phyloP scores from a whole-genome alignment of 2,888 invertebrate genomes.

The Netelia inedita region DNA sequence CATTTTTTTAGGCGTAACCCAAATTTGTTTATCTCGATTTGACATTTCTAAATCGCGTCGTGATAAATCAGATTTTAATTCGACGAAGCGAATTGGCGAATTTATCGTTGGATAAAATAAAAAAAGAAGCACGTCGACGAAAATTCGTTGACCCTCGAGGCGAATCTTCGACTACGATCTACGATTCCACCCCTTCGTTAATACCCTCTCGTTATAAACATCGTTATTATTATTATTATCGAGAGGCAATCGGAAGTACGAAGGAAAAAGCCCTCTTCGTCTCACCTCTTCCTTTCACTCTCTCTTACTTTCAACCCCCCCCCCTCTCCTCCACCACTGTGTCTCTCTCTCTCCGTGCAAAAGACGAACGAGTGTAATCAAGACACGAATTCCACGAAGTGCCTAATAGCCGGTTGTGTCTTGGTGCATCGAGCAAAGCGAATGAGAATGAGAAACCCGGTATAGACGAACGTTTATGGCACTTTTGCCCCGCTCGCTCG shows the following conservation, averaged over 20 bases:
- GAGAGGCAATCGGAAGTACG: conserved; percentile 42
- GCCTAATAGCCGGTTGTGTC: conserved; percentile 20
- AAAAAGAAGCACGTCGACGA: no score
- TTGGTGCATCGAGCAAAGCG: conserved; percentile 28
- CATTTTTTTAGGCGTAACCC: no score
- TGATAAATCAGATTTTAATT: no score
- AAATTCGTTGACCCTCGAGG: no score
- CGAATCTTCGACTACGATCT: conserved; percentile 14
- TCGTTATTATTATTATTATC: background rate
- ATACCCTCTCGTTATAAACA: conserved; percentile 28
- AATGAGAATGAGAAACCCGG: conserved; percentile 17
- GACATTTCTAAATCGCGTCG: no score
- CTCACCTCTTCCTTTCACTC: no score
- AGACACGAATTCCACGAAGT: conserved; percentile 38
- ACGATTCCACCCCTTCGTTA: background rate
- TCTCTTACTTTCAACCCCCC: no score
- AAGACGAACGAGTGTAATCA: conserved; percentile 35
- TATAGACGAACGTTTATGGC: conserved; percentile 47
- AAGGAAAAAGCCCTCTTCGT: conserved; percentile 28
- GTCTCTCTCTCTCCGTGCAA: background rate
- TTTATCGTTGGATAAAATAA: no score
- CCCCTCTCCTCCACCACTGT: no score
- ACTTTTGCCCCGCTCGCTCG: conserved; percentile 34
- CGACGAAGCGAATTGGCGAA: no score
- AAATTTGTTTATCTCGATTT: no score